Evolutionary conservation across 2,888 invertebrate genomes (phyloP).

Genomic region (Onthophagus sagittarius): DNA sequence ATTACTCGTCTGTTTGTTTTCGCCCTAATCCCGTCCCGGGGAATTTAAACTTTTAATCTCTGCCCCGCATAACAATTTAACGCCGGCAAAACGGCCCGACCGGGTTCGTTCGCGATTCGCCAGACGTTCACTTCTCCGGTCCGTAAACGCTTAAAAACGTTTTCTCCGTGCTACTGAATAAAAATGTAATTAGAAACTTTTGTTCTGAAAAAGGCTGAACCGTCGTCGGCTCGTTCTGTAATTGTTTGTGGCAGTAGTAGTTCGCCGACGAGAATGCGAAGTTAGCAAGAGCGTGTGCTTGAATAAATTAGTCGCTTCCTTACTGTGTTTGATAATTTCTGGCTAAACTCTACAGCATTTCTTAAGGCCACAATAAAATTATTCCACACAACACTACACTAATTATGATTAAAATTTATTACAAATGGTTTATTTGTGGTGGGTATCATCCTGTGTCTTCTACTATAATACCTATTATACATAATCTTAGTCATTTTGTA

Average conservation of each 20-base stretch:
- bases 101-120: neutral
- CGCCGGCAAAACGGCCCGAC: neutral
- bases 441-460: too few species aligned
- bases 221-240: neutral
- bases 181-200: neutral
- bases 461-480: too few species aligned
- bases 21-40: constrained; percentile 26
- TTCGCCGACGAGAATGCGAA: neutral
- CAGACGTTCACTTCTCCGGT: neutral
- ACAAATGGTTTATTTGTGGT: too few species aligned
- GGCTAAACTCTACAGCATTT: neutral
- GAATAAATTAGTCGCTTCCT: neutral
- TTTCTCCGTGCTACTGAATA: neutral
- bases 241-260: neutral
- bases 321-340: neutral
- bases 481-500: too few species aligned
- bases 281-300: neutral
- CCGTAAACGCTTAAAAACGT: neutral
- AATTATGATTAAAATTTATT: too few species aligned
- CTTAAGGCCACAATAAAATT: neutral
- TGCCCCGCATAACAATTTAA: constrained; percentile 22
- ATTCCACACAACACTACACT: too few species aligned
- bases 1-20: constrained; percentile 31
- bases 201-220: neutral
- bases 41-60: constrained; percentile 30